A percentile compares a stretch with the other conserved stretches of the same genome.
Conservation (phyloP, 1,140 invertebrate species). For the Zaprionus capensis region DNA sequence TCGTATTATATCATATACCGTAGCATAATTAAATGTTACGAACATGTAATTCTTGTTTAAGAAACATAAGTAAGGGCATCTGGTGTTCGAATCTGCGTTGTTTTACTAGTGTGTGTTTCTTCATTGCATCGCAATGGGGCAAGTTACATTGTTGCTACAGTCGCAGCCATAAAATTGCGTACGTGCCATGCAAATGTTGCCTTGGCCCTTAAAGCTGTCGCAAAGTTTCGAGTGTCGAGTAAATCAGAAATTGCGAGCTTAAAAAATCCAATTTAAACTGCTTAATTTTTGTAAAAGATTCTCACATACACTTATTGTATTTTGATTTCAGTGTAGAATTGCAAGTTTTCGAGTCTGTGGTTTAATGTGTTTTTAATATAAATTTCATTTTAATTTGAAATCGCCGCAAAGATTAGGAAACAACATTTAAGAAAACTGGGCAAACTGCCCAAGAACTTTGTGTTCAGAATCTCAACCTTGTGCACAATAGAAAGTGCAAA, state of each 20-base stretch:
- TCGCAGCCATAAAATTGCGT: slow-evolving; percentile 71
- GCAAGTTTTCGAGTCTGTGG: slow-evolving; percentile 8
- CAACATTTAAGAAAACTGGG: background rate
- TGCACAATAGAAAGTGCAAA: slow-evolving; percentile 2
- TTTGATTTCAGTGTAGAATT: slow-evolving; percentile 12
- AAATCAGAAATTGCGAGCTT: slow-evolving; percentile 31
- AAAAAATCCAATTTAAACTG: slow-evolving; percentile 11
- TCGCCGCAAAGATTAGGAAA: slow-evolving; percentile 8
- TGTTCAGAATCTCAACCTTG: slow-evolving; percentile 2
- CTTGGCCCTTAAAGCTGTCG: slow-evolving; percentile 23
- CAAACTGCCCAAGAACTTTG: slow-evolving; percentile 39
- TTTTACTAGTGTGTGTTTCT: background rate
- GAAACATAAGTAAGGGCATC: background rate
- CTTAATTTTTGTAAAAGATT: slow-evolving; percentile 9
- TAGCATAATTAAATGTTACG: too few species aligned
- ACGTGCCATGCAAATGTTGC: slow-evolving; percentile 54
- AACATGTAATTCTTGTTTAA: too few species aligned
- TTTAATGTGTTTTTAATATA: slow-evolving; percentile 45
- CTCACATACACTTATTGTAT: background rate
- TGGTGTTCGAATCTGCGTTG: background rate
- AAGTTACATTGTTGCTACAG: slow-evolving; percentile 74
- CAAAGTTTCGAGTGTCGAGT: slow-evolving; percentile 24
- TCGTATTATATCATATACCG: too few species aligned
- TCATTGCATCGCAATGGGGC: slow-evolving; percentile 1
- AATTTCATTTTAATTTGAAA: slow-evolving; percentile 42